Conservation (phyloP, 1,140 invertebrate species). For the Hermatobates lingyangjiaoensis region DNA sequence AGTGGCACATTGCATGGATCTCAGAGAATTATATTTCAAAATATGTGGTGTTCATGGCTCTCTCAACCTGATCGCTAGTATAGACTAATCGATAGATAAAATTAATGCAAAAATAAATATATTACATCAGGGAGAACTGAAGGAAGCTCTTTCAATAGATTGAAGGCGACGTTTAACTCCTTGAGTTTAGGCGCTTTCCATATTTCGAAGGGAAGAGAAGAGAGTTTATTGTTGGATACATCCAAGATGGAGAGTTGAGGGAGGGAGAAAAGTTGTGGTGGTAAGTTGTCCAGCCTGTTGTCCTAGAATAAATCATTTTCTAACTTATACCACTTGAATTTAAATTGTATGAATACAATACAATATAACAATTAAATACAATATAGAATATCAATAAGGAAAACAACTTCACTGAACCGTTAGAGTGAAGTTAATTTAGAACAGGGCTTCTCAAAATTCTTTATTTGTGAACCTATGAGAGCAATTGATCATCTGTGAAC, state of each 20-base stretch:
- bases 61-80: no score
- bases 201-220: conserved; percentile 59
- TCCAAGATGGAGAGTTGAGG: conserved; percentile 66
- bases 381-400: no score
- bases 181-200: conserved; percentile 78
- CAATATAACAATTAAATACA: not conserved
- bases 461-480: no score
- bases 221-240: conserved; percentile 86
- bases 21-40: no score
- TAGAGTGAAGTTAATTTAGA: no score
- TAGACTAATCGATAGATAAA: not conserved
- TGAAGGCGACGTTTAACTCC: conserved; percentile 80
- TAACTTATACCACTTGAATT: not conserved
- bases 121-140: conserved; percentile 22
- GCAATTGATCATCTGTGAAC: no score
- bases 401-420: no score
- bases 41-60: no score
- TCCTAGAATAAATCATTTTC: conserved; percentile 39
- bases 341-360: not conserved
- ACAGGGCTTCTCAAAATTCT: no score
- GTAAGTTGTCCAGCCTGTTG: conserved; percentile 64
- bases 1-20: no score
- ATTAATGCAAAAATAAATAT: not conserved
- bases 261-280: conserved; percentile 60
- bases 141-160: conserved; percentile 69